Evolutionary conservation across 1,140 invertebrate genomes (phyloP).

Genomic region (Achroia grisella): DNA sequence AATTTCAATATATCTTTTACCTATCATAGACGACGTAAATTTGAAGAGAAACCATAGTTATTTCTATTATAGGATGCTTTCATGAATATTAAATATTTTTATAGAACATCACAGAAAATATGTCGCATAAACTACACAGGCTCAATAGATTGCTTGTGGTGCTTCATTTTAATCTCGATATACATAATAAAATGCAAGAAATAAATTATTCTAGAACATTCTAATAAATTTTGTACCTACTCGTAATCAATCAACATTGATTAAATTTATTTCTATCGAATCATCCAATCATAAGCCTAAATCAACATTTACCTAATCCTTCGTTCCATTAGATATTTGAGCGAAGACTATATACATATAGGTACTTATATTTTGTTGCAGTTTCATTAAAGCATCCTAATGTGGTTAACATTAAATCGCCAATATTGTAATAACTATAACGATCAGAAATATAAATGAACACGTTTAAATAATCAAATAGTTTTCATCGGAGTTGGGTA

Average conservation of each 20-base stretch:
- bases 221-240: too few species aligned
- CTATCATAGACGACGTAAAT: too few species aligned
- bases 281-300: too few species aligned
- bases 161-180: constrained; percentile 13
- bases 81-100: constrained; percentile 2
- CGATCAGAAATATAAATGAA: not conserved
- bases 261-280: too few species aligned
- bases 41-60: not conserved
- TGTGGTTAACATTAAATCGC: not conserved
- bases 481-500: not conserved
- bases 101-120: not conserved
- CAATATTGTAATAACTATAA: too few species aligned
- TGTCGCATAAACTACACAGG: not conserved
- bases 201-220: too few species aligned
- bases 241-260: too few species aligned
- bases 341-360: too few species aligned
- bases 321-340: not conserved
- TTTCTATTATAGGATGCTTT: not conserved
- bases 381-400: constrained; percentile 4
- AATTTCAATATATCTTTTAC: too few species aligned
- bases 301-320: too few species aligned
- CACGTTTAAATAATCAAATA: constrained; percentile 1
- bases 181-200: constrained; percentile 1
- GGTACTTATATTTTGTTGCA: too few species aligned
- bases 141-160: not conserved